Base-by-base conservation (phyloP, 2,113 vertebrate genomes). In the Urocitellus parryii region DNA sequence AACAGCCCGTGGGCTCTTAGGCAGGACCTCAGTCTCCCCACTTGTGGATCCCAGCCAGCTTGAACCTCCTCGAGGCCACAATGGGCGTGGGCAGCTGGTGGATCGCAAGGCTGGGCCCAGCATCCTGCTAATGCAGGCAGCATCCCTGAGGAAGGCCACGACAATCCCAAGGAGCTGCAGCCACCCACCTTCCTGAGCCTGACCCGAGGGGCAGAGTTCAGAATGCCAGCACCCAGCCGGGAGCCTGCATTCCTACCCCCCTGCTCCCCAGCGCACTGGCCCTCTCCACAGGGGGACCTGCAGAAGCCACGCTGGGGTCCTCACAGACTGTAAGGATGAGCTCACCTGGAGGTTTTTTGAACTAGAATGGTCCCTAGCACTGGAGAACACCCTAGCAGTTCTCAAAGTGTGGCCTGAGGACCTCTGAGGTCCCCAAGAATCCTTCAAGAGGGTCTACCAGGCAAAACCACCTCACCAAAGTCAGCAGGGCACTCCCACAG, bases 201-300 rank as follows among this genome's bases (percentile, higher is more conserved):
- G 37, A 27, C 65, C 4, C 0, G 16, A 45, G 5, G 70, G 65
- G 2, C 56, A 24, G 22, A 16, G 42, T 18, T 70, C 74, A 79
- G 18, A 83, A 70, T 56, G n/a, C 63, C 81, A 94, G 61, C 61
- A 12, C 72, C 22, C 37, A 81, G 1, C 42, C 32, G 6, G 2
- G 18, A 51, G 27, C n/a, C 89, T 27, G 42, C 22, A 51, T 12
- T 37, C 42, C 42, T 16, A 20, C 34, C 17, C 22, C 22, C 27
- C 1, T 2, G 4, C 1, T 11, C 22, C 17, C 39, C 29, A 86
- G 29, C 37, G 37, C 45, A 48, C 48, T 51, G 2, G 2, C 48
- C 48, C 39, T 29, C 68, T 96, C 73, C 37, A 48, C 37, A 48
- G 8, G 68, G 74, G 81, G 94, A 63, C 48, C 58, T 58, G 85